Conservation (phyloP, 92 coral and sea anemone species). For the Parazoanthus atlanticus region DNA sequence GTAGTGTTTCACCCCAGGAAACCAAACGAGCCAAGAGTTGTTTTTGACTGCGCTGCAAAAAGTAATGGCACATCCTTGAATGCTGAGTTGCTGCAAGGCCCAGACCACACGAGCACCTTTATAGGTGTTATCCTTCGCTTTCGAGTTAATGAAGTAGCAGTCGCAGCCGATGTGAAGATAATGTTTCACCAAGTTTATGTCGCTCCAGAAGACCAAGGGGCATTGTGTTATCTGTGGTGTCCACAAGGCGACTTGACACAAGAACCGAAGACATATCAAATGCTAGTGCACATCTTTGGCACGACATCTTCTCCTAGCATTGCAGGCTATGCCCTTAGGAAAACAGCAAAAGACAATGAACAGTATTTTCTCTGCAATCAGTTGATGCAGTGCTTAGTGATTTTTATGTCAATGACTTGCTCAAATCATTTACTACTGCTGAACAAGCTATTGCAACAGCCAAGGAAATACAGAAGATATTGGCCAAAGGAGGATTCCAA, state of each 20-base stretch:
- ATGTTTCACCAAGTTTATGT: constrained; percentile 75
- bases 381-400: constrained; percentile 27
- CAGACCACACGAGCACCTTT: constrained; percentile 70
- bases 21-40: constrained; percentile 73
- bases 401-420: constrained; percentile 33
- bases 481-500: constrained; percentile 64
- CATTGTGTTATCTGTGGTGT: constrained; percentile 76
- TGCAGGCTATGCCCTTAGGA: constrained; percentile 40
- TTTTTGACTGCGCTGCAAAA: constrained; percentile 69
- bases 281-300: constrained; percentile 50
- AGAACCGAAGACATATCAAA: constrained; percentile 55
- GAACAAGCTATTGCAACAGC: background rate
- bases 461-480: constrained; percentile 14
- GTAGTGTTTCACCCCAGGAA: constrained; percentile 71
- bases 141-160: constrained; percentile 62
- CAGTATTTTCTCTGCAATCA: background rate
- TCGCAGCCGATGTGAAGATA: constrained; percentile 65
- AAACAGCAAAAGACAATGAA: constrained; percentile 40
- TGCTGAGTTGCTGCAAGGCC: constrained; percentile 41
- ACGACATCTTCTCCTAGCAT: constrained; percentile 47
- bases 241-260: constrained; percentile 55
- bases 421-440: constrained; percentile 26
- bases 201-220: constrained; percentile 76
- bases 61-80: constrained; percentile 66
- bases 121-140: constrained; percentile 68